A percentile compares a stretch with the other conserved stretches of the same genome.
phyloP scores from a whole-genome alignment of 2,888 invertebrate genomes.

The Archips crataeganus region DNA sequence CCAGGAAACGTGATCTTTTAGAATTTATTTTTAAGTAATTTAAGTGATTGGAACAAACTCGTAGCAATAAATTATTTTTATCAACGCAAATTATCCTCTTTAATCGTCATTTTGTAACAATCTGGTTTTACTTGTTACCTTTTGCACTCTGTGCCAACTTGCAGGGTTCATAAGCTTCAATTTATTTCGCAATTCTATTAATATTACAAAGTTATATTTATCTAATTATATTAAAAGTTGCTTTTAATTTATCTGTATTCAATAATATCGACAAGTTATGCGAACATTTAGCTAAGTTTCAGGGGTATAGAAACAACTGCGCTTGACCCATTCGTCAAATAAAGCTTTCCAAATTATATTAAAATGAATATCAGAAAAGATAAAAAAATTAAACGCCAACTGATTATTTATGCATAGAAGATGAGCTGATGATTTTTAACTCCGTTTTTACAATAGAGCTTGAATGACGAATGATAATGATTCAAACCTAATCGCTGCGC shows the following conservation, averaged over 20 bases:
- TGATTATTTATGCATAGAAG: not conserved
- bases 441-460: not conserved
- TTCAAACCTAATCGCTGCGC: constrained; percentile 9
- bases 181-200: not conserved
- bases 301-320: not conserved
- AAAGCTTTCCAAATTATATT: not conserved
- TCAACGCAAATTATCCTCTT: constrained; percentile 10
- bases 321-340: not conserved
- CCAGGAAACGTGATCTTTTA: constrained; percentile 21
- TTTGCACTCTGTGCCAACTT: constrained; percentile 12
- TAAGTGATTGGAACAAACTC: constrained; percentile 17
- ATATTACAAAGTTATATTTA: not conserved
- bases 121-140: constrained; percentile 19
- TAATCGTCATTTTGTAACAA: constrained; percentile 32
- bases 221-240: no score
- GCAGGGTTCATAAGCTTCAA: not conserved
- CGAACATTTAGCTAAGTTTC: not conserved
- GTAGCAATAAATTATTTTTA: constrained; percentile 30
- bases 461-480: constrained; percentile 9
- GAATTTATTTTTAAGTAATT: constrained; percentile 18
- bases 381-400: not conserved
- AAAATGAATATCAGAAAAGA: no score
- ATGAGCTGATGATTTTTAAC: not conserved
- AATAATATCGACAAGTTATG: no score
- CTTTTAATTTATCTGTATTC: no score